Conservation (phyloP, 2,113 vertebrate genomes). For the Hystrix cristata region DNA sequence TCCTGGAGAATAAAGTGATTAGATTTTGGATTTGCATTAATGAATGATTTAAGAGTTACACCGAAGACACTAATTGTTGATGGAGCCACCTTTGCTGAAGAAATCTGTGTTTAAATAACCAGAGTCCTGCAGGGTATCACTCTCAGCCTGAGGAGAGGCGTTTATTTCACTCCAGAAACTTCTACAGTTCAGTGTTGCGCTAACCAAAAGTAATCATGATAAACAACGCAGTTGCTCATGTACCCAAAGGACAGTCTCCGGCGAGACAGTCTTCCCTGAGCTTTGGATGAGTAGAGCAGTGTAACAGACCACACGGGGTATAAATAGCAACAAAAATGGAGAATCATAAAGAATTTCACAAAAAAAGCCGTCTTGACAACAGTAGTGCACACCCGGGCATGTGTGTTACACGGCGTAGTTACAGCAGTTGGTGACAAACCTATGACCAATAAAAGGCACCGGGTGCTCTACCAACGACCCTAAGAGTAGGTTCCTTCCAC, state of each 20-base stretch:
- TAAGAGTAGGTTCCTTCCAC: background rate
- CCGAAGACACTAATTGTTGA: slow-evolving; percentile 76
- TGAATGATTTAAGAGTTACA: slow-evolving; percentile 79
- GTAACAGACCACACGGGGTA: background rate
- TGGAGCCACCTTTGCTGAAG: slow-evolving; percentile 51
- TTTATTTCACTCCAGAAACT: slow-evolving; percentile 69
- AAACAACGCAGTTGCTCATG: slow-evolving; percentile 41
- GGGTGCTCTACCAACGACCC: background rate
- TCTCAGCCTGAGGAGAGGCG: background rate
- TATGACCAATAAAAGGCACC: background rate
- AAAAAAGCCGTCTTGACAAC: background rate
- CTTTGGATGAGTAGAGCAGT: background rate
- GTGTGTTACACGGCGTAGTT: background rate
- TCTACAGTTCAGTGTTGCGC: slow-evolving; percentile 35
- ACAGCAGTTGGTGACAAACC: background rate
- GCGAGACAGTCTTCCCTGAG: background rate
- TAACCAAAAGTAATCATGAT: slow-evolving; percentile 49
- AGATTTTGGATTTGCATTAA: slow-evolving; percentile 79
- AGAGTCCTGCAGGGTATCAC: slow-evolving; percentile 13
- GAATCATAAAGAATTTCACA: background rate
- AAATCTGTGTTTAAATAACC: slow-evolving; percentile 69
- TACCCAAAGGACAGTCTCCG: background rate
- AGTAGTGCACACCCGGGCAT: background rate
- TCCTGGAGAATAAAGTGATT: slow-evolving; percentile 71
- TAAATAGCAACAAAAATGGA: background rate